Evolutionary conservation across 1,140 invertebrate genomes (phyloP).

Genomic region (Pogonomyrmex californicus): DNA sequence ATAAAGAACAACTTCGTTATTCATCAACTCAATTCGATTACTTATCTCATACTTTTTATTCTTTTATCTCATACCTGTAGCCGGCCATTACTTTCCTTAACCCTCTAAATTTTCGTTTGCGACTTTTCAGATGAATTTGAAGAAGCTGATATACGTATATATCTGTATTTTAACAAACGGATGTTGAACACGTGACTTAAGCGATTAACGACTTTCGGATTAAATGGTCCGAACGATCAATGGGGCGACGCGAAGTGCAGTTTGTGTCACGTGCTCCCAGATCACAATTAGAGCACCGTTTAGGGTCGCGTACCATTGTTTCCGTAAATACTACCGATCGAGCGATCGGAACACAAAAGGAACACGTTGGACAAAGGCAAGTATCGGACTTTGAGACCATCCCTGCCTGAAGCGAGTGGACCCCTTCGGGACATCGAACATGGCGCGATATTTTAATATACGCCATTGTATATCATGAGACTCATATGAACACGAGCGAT

Average conservation of each 20-base stretch:
- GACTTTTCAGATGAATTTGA: background rate
- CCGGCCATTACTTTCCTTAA: background rate
- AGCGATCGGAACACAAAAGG: conserved; percentile 68
- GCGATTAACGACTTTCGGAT: conserved; percentile 12
- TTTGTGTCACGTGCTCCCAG: conserved; percentile 32
- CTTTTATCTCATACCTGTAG: background rate
- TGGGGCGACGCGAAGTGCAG: background rate
- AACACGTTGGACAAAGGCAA: conserved; percentile 46
- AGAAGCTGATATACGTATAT: background rate
- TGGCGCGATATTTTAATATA: background rate
- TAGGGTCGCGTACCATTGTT: conserved; percentile 67
- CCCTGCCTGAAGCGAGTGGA: background rate
- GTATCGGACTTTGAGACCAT: conserved; percentile 60
- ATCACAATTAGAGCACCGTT: conserved; percentile 64
- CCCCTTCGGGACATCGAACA: conserved; percentile 23
- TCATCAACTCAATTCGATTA: conserved; percentile 18
- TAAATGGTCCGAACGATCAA: conserved; percentile 16
- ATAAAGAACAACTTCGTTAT: background rate
- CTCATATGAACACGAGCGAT: conserved; percentile 19
- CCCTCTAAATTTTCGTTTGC: background rate
- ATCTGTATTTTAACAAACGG: conserved; percentile 35
- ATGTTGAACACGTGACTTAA: conserved; percentile 22
- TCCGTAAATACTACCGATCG: conserved; percentile 57
- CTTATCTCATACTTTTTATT: background rate
- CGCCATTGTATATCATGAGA: conserved; percentile 24